phyloP scores from a whole-genome alignment of 2,113 vertebrate species.

The Rhabdornis inornatus region DNA sequence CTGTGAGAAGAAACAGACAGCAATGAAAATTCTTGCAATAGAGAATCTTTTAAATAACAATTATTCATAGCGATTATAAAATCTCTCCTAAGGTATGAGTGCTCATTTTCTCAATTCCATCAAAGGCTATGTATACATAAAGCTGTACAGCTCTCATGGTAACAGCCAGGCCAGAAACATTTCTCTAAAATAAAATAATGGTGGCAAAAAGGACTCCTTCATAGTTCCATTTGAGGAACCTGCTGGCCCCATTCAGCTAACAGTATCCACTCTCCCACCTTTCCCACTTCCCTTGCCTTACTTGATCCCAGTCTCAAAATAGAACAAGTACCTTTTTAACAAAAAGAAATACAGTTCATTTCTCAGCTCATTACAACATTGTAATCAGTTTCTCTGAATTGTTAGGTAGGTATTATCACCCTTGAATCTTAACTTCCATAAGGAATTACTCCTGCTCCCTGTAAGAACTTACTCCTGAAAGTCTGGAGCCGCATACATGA shows the following conservation, averaged over 20 bases:
- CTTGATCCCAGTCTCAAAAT: background rate
- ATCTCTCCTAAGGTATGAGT: background rate
- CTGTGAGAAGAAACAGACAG: background rate
- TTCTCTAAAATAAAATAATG: background rate
- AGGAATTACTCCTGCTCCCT: background rate
- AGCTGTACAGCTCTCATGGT: background rate
- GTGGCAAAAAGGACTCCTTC: background rate
- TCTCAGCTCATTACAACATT: background rate
- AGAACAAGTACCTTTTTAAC: background rate
- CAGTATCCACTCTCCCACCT: background rate
- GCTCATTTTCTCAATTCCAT: background rate
- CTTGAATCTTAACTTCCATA: background rate
- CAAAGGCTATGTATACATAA: background rate
- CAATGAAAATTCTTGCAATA: background rate
- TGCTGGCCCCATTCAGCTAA: background rate
- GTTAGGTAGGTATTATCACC: background rate
- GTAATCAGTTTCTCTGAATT: background rate
- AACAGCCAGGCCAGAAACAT: background rate
- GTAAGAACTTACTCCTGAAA: background rate
- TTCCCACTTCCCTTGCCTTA: background rate
- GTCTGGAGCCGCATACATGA: background rate
- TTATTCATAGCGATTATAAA: background rate
- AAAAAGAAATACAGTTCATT: background rate
- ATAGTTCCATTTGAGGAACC: background rate
- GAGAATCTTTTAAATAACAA: background rate